A percentile compares a stretch with the other conserved stretches of the same genome.
These are phyloP conservation scores for Scaptomyza montana DNA, from an alignment of 1,140 invertebrate species.

Conservation along the genomic window DNA sequence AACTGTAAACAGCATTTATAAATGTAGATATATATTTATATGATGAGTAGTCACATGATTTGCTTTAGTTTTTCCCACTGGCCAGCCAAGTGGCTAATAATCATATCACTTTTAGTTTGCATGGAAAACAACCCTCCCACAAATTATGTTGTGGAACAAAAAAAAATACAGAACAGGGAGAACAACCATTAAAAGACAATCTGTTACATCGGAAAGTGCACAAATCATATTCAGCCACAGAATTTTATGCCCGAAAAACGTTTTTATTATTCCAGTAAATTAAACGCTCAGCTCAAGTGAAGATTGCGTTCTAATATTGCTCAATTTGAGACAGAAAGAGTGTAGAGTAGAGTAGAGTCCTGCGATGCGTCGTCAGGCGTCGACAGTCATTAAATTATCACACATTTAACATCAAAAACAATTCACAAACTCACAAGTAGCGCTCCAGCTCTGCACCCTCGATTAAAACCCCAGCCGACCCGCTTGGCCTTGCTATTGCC, in stretches of 20 bases:
- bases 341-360: neutral
- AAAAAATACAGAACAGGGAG: conserved; percentile 4
- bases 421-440: conserved; percentile 63
- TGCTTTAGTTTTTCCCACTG: conserved; percentile 13
- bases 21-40: too few relatives aligned
- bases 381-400: conserved; percentile 83
- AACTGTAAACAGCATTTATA: neutral
- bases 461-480: neutral
- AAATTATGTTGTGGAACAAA: neutral
- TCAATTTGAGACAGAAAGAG: conserved; percentile 26
- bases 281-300: conserved; percentile 61
- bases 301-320: conserved; percentile 42
- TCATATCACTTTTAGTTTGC: conserved; percentile 20
- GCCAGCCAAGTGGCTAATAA: conserved; percentile 24
- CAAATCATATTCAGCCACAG: conserved; percentile 72
- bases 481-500: conserved; percentile 22
- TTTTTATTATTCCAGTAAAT: conserved; percentile 82
- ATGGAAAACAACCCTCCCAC: conserved; percentile 13
- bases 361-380: conserved; percentile 67
- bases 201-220: conserved; percentile 79
- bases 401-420: conserved; percentile 83
- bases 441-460: conserved; percentile 30
- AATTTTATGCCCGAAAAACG: conserved; percentile 77
- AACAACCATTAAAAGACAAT: conserved; percentile 75
- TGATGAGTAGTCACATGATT: neutral